Conservation (phyloP, 2,888 invertebrate genomes). For the Catocala sponsa region DNA sequence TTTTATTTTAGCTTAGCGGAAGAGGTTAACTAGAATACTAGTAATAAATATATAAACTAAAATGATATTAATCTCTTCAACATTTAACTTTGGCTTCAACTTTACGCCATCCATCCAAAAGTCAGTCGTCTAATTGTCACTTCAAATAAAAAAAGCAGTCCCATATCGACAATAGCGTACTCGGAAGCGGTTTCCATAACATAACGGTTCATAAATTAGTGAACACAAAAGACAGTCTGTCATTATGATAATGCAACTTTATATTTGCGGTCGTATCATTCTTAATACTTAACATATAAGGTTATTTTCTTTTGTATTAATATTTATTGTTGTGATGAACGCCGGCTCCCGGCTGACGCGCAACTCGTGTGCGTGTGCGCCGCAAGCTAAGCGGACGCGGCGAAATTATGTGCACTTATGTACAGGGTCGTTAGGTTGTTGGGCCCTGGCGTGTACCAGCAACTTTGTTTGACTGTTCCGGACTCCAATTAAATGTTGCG, state of each 20-base stretch:
- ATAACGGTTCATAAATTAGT: conserved; percentile 76
- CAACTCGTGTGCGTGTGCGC: conserved; percentile 81
- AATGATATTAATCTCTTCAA: no score
- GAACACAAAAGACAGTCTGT: conserved; percentile 64
- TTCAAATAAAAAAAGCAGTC: conserved; percentile 51
- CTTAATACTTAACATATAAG: conserved; percentile 51
- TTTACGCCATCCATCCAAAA: no score
- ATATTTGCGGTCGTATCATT: conserved; percentile 36
- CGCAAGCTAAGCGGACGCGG: conserved; percentile 76
- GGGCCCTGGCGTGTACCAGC: conserved; percentile 40
- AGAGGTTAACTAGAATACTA: no score
- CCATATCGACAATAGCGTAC: conserved; percentile 59
- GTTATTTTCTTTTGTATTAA: conserved; percentile 51
- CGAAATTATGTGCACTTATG: conserved; percentile 83
- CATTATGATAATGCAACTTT: conserved; percentile 52
- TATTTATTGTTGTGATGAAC: conserved; percentile 46
- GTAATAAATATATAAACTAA: no score
- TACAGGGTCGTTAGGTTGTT: conserved; percentile 71
- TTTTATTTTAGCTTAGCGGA: no score
- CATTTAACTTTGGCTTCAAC: no score
- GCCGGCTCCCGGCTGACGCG: conserved; percentile 72
- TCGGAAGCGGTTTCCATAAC: conserved; percentile 78
- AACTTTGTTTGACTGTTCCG: conserved; percentile 39
- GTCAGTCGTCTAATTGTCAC: conserved; percentile 38
- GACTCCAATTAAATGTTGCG: conserved; percentile 19